Percentiles rank a stretch among this genome's conserved stretches.
These are phyloP conservation scores for Plumapathes pennacea DNA, from an alignment of 92 coral and sea anemone genomes.

Conservation along the genomic window DNA sequence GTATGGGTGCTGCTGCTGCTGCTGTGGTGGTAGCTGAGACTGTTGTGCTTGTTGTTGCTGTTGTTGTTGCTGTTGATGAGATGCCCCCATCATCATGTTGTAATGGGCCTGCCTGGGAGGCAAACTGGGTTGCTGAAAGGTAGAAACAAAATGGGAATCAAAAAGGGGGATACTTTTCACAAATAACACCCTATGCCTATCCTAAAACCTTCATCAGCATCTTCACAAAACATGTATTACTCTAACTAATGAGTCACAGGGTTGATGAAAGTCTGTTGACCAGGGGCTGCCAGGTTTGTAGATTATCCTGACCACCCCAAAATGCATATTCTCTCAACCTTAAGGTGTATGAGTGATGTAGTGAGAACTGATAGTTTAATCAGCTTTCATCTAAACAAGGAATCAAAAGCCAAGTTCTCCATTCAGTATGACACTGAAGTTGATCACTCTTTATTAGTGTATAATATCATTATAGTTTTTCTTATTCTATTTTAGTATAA, in stretches of 20 bases:
- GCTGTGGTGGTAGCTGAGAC: constrained; percentile 22
- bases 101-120: constrained; percentile 64
- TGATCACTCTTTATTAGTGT: too few species aligned
- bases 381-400: too few species aligned
- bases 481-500: too few species aligned
- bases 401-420: too few species aligned
- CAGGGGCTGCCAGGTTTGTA: too few species aligned
- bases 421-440: too few species aligned
- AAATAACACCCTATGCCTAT: not conserved
- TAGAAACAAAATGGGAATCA: constrained; percentile 20
- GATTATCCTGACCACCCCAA: too few species aligned
- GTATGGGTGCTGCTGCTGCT: constrained; percentile 39
- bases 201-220: not conserved
- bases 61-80: constrained; percentile 18
- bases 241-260: not conserved
- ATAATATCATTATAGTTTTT: too few species aligned
- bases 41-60: constrained; percentile 48
- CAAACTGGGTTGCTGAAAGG: constrained; percentile 37
- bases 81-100: constrained; percentile 45
- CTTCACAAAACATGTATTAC: not conserved
- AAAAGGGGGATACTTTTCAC: not conserved
- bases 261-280: too few species aligned
- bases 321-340: too few species aligned
- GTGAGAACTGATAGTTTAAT: too few species aligned
- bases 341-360: too few species aligned